Evolutionary conservation across 2,888 invertebrate species (phyloP), one percentile per base, ranked within the genome.

Genomic region (Clusia tigrina): DNA sequence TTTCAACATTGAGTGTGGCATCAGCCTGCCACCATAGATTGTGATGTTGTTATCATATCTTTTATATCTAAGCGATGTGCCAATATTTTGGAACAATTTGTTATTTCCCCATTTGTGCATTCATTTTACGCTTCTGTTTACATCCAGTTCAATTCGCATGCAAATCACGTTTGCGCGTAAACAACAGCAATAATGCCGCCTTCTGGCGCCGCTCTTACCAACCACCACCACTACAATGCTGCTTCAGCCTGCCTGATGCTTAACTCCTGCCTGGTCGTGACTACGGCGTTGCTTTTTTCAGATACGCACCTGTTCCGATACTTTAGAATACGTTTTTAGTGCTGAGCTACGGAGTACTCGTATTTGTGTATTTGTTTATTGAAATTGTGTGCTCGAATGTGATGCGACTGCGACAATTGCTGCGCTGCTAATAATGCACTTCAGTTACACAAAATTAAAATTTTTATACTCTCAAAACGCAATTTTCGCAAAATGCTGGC

Each of bases 81-180:
- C 74, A 75, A 75, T 75, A 76, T 74, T 76, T 75, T 70, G 73
- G 72, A 71, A 69, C 74, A 77, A 76, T 76, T 77, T 76, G 74
- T 76, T 77, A 77, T 77, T 76, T 76, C 68, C 68, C 68, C 76
- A 76, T 76, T 76, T 76, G 76, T 69, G 71, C 68, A 68, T 66
- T 38, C 9, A 42, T 42, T 42, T 42, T 17, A 15, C 32, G 32
- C 32, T 12, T 9, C 5, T 32, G 5, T 15, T 23, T 15, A 15
- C 42, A 17, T 24, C 25, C 37, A 32, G 12, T 22, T 17, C 17
- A 23, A 53, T 53, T 57, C 42, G 65, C 73, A 76, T 76, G 77
- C 77, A 76, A 71, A 74, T 73, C 76, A 76, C 76, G 76, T 76
- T 68, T 70, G 66, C 62, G 69, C 69, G 69, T 74, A 71, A 76